Base-by-base conservation (phyloP, 1,140 invertebrate genomes). In the Eupristina koningsbergeri region DNA sequence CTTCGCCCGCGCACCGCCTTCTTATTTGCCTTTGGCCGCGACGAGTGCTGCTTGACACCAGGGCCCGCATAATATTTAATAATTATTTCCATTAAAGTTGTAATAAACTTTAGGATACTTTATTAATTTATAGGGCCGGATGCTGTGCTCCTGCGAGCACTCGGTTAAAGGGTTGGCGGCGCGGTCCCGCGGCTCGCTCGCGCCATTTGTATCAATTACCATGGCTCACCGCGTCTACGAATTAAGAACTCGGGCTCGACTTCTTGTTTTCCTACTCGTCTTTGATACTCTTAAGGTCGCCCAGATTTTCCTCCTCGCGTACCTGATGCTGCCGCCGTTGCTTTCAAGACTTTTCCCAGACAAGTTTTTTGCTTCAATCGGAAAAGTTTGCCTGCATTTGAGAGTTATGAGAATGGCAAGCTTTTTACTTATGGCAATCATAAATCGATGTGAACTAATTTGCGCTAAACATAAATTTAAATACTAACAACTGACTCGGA, bases 81-180 rank as follows among this genome's bases (percentile, higher is more conserved):
- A 92, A 92, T 92, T 92, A 92, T 92, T 92, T 92, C 91, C 90
- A 92, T 92, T 92, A 92, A 90, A 92, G 90, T 92, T 91, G 89
- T 91, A 91, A 92, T 92, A 92, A 92, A 92, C 91, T 92, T 92
- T 90, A 89, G 89, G 89, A 92, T 92, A 91, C 91, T 92, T 92
- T 92, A 92, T 92, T 92, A 92, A 92, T 92, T 92, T 92, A 92
- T 92, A 92, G 91, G 90, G 8, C 26, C 26, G 11, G 39, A 36
- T 58, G n/a, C n/a, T n/a, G n/a, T 67, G 31, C 47, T 34, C 31
- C 3, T 26, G 8, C 39, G 34, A 39, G 50, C 5, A 15, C 71
- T 22, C 89, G 86, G 88, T 89, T 89, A 91, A 92, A 91, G 90
- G 91, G 90, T 89, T 89, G 88, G 85, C 85, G 58, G 88, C 88